Conservation (phyloP, 2,888 invertebrate species). For the Drosophila robusta region DNA sequence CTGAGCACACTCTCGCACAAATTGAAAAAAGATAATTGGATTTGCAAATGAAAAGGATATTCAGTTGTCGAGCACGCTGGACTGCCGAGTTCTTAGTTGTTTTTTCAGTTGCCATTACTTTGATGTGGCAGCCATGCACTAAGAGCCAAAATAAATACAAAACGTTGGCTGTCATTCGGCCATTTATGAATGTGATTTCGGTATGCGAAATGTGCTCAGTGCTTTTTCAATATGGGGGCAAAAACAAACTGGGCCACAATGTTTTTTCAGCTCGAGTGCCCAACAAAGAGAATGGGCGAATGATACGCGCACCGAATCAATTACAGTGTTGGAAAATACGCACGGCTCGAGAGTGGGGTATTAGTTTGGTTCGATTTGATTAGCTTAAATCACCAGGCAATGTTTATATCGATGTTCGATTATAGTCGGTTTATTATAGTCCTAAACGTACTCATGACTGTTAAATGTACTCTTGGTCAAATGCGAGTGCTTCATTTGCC, state of each 20-base stretch:
- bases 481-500: background rate
- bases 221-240: slow-evolving; percentile 16
- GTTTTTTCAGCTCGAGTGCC: background rate
- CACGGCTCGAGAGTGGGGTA: background rate
- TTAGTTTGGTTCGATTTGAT: slow-evolving; percentile 5
- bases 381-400: background rate
- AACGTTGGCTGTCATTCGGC: slow-evolving; percentile 29
- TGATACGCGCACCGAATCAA: too few species aligned
- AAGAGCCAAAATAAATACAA: slow-evolving; percentile 47
- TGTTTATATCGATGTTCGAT: slow-evolving; percentile 5
- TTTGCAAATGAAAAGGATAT: background rate
- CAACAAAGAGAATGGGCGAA: slow-evolving; percentile 8
- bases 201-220: background rate
- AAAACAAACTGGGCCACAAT: slow-evolving; percentile 1
- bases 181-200: slow-evolving; percentile 25
- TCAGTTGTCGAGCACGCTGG: slow-evolving; percentile 10
- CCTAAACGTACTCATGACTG: background rate
- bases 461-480: background rate
- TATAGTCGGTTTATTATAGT: background rate
- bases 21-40: background rate
- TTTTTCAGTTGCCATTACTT: slow-evolving; percentile 45
- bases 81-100: slow-evolving; percentile 9
- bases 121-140: slow-evolving; percentile 31
- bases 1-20: background rate
- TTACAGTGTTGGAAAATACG: slow-evolving; percentile 5